Conservation (phyloP, 1,140 invertebrate genomes). For the Centruroides vittatus region DNA sequence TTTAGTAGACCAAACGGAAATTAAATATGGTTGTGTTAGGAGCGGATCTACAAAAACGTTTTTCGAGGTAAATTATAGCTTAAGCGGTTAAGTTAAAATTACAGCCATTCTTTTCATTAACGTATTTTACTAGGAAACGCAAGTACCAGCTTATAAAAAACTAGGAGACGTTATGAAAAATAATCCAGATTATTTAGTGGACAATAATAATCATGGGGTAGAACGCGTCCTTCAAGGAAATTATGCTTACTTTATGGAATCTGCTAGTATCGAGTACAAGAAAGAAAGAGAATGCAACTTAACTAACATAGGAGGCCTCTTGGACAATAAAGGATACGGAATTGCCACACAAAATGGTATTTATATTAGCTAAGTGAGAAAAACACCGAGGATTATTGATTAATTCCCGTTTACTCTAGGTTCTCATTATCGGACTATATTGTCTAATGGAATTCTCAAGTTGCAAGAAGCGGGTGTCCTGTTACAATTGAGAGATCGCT, state of each 20-base stretch:
- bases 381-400: neutral
- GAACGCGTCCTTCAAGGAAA: slow-evolving; percentile 55
- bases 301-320: slow-evolving; percentile 53
- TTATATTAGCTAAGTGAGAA: neutral
- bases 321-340: slow-evolving; percentile 38
- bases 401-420: neutral
- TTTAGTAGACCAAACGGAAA: slow-evolving; percentile 70
- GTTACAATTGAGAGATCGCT: slow-evolving; percentile 29
- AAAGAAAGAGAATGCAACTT: slow-evolving; percentile 57
- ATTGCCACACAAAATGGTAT: slow-evolving; percentile 24
- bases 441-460: slow-evolving; percentile 31
- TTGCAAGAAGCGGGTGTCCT: slow-evolving; percentile 33
- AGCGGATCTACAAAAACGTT: slow-evolving; percentile 83
- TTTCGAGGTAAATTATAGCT: slow-evolving; percentile 53
- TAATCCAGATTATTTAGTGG: slow-evolving; percentile 61
- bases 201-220: slow-evolving; percentile 65
- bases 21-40: slow-evolving; percentile 88
- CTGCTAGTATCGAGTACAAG: slow-evolving; percentile 60
- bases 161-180: slow-evolving; percentile 22
- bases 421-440: slow-evolving; percentile 13
- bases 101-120: too few species aligned
- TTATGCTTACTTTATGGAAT: slow-evolving; percentile 69
- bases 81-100: neutral
- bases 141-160: slow-evolving; percentile 18
- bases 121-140: slow-evolving; percentile 25